Evolutionary conservation across 2,888 invertebrate genomes (phyloP), one percentile per base, ranked within the genome.

Genomic region (Drosophila neotestacea): DNA sequence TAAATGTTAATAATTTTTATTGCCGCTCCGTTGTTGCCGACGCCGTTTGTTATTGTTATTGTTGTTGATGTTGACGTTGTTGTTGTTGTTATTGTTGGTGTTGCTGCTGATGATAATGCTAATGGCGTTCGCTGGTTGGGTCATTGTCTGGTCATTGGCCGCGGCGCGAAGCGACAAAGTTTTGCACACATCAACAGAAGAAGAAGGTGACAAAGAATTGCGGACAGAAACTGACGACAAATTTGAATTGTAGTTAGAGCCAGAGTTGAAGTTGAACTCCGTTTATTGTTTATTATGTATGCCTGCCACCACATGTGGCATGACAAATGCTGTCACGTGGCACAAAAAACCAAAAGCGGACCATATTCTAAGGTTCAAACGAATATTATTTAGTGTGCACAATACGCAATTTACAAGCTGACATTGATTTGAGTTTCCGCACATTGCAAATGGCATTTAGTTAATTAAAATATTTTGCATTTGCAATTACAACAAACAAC

Each of bases 141-240:
- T 88, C 88, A 88, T 88, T 89, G 88, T 89, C 88, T 88, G 88
- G 88, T 88, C 88, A 89, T 84, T 89, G 88, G 89, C 88, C 88
- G 87, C 47, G 58, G 65, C 63, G 74, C 70, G 69, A 69, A 80
- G 75, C 75, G 78, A 66, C 77, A 77, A 74, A 85, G 73, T 84
- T 89, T 89, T 86, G 87, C 81, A 72, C 86, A 86, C 81, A 86
- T 71, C 63, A 70, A 77, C 77, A 79, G 64, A 70, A 79, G 79
- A 68, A 79, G 64, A 70, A 79, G 79, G 70, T 71, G 83, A 82
- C 61, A 71, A 69, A 61, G 71, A 47, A 41, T 42, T 22, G 59
- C 41, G 50, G 50, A 56, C 38, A 51, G 47, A 50, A 48, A 50
- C 39, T 56, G 61, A 36, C 63, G 36, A 60, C 44, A 46, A 52